Evolutionary conservation across 2,113 vertebrate species (phyloP).

Genomic region (Sinocyclocheilus anophthalmus): DNA sequence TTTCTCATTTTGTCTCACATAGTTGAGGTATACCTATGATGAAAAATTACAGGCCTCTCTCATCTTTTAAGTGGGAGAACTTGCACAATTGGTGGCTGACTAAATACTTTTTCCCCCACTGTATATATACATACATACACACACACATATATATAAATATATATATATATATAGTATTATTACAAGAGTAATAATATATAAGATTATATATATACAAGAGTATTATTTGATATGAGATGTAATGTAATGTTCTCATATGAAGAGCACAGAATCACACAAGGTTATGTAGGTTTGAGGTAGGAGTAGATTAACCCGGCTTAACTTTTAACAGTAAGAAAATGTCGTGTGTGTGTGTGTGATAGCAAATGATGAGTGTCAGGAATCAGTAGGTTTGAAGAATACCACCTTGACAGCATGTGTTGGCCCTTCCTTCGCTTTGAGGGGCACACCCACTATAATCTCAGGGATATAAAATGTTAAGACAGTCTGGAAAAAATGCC

Average conservation of each 20-base stretch:
- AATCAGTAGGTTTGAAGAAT: conserved; percentile 42
- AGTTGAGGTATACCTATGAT: too few species aligned
- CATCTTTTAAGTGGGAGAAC: too few species aligned
- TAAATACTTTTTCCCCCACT: too few species aligned
- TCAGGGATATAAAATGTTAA: conserved; percentile 46
- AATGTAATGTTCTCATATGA: not conserved
- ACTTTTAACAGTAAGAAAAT: conserved; percentile 10
- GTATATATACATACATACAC: too few species aligned
- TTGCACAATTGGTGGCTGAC: too few species aligned
- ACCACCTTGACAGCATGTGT: conserved; percentile 30
- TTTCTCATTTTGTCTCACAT: too few species aligned
- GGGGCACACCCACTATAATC: conserved; percentile 38
- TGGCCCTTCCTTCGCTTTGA: not conserved
- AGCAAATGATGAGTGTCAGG: conserved; percentile 1
- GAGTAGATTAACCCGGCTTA: conserved; percentile 27
- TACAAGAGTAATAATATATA: too few species aligned
- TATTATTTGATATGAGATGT: conserved; percentile 12
- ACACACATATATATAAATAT: too few species aligned
- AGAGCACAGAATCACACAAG: not conserved
- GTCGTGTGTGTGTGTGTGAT: not conserved
- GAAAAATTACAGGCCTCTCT: too few species aligned
- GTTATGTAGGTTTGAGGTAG: conserved; percentile 5
- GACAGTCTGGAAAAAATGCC: conserved; percentile 14
- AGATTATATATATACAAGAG: too few species aligned
- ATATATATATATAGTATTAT: too few species aligned